Evolutionary conservation across 2,113 vertebrate species (phyloP).

Genomic region (Zosterops borbonicus): DNA sequence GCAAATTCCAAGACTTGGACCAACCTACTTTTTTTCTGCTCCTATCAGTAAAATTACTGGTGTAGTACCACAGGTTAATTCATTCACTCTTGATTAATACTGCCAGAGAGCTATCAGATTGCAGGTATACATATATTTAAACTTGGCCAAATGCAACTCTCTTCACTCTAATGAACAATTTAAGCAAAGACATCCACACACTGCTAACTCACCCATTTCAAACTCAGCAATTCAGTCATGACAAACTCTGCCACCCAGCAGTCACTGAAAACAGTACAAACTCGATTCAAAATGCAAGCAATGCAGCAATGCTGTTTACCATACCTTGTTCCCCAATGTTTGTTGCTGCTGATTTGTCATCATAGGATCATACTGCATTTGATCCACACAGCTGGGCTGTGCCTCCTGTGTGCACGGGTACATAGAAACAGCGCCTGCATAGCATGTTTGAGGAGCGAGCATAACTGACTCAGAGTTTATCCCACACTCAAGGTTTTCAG

Average conservation of each 20-base stretch:
- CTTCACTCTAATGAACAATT: background rate
- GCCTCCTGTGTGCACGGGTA: slow-evolving; percentile 70
- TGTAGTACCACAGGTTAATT: background rate
- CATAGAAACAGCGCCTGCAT: slow-evolving; percentile 75
- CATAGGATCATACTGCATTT: slow-evolving; percentile 50
- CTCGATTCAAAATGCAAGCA: background rate
- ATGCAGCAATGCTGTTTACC: background rate
- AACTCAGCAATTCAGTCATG: background rate
- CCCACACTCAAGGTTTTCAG: slow-evolving; percentile 62
- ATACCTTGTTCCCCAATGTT: slow-evolving; percentile 72
- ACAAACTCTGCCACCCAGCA: background rate
- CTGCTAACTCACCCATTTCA: background rate
- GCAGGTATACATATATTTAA: background rate
- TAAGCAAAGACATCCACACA: background rate
- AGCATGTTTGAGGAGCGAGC: slow-evolving; percentile 66
- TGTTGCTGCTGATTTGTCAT: slow-evolving; percentile 60
- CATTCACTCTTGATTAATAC: background rate
- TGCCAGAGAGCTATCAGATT: background rate
- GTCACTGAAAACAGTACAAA: background rate
- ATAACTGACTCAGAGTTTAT: slow-evolving; percentile 50
- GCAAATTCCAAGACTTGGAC: background rate
- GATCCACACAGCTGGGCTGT: slow-evolving; percentile 42
- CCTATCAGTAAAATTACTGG: background rate
- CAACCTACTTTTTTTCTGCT: background rate
- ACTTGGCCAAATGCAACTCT: background rate